Base-by-base conservation (phyloP, 2,888 invertebrate genomes). In the Oscheius onirici region DNA sequence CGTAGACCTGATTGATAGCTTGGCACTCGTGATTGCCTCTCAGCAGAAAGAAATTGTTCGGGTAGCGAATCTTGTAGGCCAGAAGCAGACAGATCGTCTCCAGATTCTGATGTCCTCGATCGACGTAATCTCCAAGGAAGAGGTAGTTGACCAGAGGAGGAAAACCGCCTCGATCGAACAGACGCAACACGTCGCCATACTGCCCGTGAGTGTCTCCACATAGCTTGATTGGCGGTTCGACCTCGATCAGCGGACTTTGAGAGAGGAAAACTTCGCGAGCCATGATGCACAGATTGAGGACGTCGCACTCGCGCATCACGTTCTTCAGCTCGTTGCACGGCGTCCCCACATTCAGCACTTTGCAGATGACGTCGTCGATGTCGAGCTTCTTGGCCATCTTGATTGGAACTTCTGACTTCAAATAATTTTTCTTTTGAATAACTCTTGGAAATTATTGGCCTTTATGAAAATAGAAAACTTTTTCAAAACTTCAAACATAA, bases 201-300 rank as follows among this genome's bases (percentile, higher is more conserved):
- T 84, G 84, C 49, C 84, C 84, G 70, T 84, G 84, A 8, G 76
- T 79, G 65, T 84, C 84, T 40, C 84, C 84, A 58, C 84, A 84
- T 17, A 84, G 73, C 57, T 80, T 77, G 20, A 84, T 75, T 17
- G 84, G 84, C 24, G 83, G 80, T 24, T 78, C 77, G 1, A 83
- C 71, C 66, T 84, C 84, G 8, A 84, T 41, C 24, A 79, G 58
- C 43, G 73, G 55, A 11, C 75, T 63, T 51, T 80, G 80, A 17
- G 70, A 67, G 43, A 75, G 57, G 65, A 80, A 79, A 2, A 74
- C 61, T 13, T 77, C 69, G 17, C 74, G 80, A 52, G 81, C 83
- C 22, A 74, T 54, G 44, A 67, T 60, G 61, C 83, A 83, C 58
- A 81, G 77, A 40, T 57, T 49, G 20, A 65, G 61, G 24, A 84